A percentile compares a stretch with the other conserved stretches of the same genome.
These are phyloP conservation scores for Microplitis manilae DNA, from an alignment of 2,888 invertebrate genomes.

Conservation along the genomic window DNA sequence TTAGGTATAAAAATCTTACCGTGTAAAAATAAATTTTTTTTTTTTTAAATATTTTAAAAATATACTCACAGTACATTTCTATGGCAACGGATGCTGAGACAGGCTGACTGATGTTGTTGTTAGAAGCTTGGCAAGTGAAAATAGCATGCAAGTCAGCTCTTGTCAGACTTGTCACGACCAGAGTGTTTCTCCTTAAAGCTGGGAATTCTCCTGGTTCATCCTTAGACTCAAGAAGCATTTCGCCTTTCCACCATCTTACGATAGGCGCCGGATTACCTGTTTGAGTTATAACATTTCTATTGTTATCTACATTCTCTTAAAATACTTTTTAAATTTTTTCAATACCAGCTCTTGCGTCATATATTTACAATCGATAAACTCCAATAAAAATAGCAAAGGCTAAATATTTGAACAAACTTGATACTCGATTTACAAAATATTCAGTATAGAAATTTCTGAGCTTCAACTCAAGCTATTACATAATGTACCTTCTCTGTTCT, in stretches of 20 bases:
- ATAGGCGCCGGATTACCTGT: slow-evolving; percentile 82
- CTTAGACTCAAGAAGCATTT: slow-evolving; percentile 76
- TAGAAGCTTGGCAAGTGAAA: slow-evolving; percentile 85
- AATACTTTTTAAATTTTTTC: slow-evolving; percentile 3
- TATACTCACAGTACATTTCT: slow-evolving; percentile 82
- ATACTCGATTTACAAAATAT: no score
- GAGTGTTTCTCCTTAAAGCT: slow-evolving; percentile 75
- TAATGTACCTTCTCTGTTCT: not conserved
- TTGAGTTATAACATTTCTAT: slow-evolving; percentile 28
- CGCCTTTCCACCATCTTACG: slow-evolving; percentile 85
- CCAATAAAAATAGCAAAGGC: not conserved
- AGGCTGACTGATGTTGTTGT: slow-evolving; percentile 81
- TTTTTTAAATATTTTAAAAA: not conserved
- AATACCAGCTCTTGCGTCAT: not conserved
- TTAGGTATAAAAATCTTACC: no score
- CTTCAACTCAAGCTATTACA: not conserved
- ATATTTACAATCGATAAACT: not conserved
- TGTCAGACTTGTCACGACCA: slow-evolving; percentile 76
- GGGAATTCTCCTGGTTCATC: slow-evolving; percentile 73
- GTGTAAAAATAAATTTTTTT: no score
- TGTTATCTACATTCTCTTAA: not conserved
- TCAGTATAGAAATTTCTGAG: not conserved
- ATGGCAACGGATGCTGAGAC: slow-evolving; percentile 81
- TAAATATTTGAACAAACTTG: slow-evolving; percentile 29
- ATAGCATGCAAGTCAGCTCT: slow-evolving; percentile 82